Evolutionary conservation across 2,888 invertebrate genomes (phyloP).

Genomic region (Cheilosia pagana): DNA sequence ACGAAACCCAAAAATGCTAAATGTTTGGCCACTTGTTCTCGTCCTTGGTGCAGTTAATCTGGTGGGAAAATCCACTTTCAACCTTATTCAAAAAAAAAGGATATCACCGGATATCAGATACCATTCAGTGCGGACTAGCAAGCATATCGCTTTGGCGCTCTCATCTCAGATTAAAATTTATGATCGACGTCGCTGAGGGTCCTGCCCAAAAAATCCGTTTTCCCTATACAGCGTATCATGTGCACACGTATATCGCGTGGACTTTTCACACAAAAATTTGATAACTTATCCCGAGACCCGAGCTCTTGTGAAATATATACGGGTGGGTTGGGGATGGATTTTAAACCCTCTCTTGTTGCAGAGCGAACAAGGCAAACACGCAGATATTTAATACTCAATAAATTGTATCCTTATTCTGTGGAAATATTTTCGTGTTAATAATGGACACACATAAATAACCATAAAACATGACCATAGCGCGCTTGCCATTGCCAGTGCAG

Average conservation of each 20-base stretch:
- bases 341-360: constrained; percentile 28
- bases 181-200: constrained; percentile 52
- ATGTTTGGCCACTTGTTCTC: constrained; percentile 23
- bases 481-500: constrained; percentile 7
- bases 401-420: constrained; percentile 67
- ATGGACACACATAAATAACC: constrained; percentile 68
- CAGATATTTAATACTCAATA: constrained; percentile 69
- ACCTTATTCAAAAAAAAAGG: constrained; percentile 36
- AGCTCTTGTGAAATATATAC: constrained; percentile 30
- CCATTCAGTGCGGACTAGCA: constrained; percentile 32
- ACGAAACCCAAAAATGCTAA: not conserved
- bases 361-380: constrained; percentile 50
- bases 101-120: constrained; percentile 56
- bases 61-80: constrained; percentile 43
- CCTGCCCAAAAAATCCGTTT: constrained; percentile 54
- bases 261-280: constrained; percentile 31
- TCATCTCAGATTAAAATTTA: constrained; percentile 70
- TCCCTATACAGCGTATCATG: constrained; percentile 10
- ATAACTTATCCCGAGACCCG: constrained; percentile 47
- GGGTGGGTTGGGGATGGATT: not conserved
- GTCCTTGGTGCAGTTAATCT: constrained; percentile 42
- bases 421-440: constrained; percentile 68
- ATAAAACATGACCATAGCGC: constrained; percentile 58
- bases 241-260: not conserved
- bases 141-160: constrained; percentile 34